phyloP scores from a whole-genome alignment of 92 coral and sea anemone species.

The Meandrina meandrites region DNA sequence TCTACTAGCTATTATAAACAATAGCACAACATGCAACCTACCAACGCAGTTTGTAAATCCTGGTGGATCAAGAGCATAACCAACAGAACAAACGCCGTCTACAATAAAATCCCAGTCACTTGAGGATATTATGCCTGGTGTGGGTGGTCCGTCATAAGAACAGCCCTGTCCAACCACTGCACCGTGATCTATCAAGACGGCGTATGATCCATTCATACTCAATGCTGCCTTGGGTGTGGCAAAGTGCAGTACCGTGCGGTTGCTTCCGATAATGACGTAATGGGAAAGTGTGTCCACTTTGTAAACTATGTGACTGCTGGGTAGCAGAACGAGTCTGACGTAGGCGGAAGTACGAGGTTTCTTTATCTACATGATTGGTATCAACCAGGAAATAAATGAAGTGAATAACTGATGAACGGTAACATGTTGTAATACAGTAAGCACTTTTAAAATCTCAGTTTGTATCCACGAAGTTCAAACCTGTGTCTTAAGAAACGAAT shows the following conservation, averaged over 20 bases:
- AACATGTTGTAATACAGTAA: no score
- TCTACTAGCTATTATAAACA: no score
- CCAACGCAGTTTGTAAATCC: slow-evolving; percentile 27
- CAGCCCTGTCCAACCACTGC: slow-evolving; percentile 68
- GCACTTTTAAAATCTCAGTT: not conserved
- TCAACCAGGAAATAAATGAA: not conserved
- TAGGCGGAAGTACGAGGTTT: slow-evolving; percentile 46
- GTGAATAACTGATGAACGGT: not conserved
- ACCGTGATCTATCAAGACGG: slow-evolving; percentile 54
- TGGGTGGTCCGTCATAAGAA: slow-evolving; percentile 64
- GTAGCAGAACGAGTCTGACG: slow-evolving; percentile 33
- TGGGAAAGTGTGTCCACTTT: slow-evolving; percentile 49
- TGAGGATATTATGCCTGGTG: slow-evolving; percentile 42
- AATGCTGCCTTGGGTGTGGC: slow-evolving; percentile 40
- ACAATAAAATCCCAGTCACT: slow-evolving; percentile 39
- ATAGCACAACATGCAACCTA: not conserved
- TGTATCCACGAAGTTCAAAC: no score
- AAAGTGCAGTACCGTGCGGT: slow-evolving; percentile 40
- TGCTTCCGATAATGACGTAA: slow-evolving; percentile 11
- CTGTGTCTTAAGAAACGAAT: not conserved
- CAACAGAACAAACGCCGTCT: slow-evolving; percentile 33
- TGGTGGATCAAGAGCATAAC: slow-evolving; percentile 33
- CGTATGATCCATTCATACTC: slow-evolving; percentile 60
- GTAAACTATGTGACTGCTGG: slow-evolving; percentile 20
- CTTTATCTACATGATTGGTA: slow-evolving; percentile 35